Evolutionary conservation across 2,888 invertebrate genomes (phyloP).

Genomic region (Oxyscelio sp.): DNA sequence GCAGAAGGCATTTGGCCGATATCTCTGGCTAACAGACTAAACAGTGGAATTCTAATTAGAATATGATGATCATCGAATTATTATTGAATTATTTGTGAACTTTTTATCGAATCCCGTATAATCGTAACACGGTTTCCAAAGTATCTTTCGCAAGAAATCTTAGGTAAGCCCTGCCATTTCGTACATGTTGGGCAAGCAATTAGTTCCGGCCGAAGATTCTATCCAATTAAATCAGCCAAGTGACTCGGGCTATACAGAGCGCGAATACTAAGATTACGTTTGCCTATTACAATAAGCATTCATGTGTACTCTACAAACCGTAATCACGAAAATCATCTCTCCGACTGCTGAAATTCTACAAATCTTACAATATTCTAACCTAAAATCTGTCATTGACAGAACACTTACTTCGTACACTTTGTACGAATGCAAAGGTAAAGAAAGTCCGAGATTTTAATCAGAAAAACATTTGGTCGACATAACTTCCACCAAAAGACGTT

Average conservation of each 20-base stretch:
- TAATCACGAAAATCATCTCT: conserved; percentile 20
- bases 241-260: conserved; percentile 85
- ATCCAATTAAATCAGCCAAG: conserved; percentile 86
- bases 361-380: conserved; percentile 4
- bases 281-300: conserved; percentile 61
- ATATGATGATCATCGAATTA: too few relatives aligned
- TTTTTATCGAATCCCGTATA: conserved; percentile 36
- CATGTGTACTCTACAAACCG: conserved; percentile 45
- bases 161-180: conserved; percentile 70
- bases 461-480: too few relatives aligned
- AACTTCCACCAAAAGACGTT: too few relatives aligned
- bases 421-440: background rate
- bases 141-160: conserved; percentile 80
- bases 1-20: too few relatives aligned
- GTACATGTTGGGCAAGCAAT: conserved; percentile 80
- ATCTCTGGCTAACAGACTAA: conserved; percentile 36
- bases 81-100: too few relatives aligned
- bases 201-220: conserved; percentile 86
- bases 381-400: background rate
- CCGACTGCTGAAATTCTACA: background rate
- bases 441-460: too few relatives aligned
- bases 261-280: conserved; percentile 81
- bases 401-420: too few relatives aligned
- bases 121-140: conserved; percentile 76
- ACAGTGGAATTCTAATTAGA: conserved; percentile 40